Conservation (phyloP, 2,113 vertebrate species). For the Hipposideros armiger region DNA sequence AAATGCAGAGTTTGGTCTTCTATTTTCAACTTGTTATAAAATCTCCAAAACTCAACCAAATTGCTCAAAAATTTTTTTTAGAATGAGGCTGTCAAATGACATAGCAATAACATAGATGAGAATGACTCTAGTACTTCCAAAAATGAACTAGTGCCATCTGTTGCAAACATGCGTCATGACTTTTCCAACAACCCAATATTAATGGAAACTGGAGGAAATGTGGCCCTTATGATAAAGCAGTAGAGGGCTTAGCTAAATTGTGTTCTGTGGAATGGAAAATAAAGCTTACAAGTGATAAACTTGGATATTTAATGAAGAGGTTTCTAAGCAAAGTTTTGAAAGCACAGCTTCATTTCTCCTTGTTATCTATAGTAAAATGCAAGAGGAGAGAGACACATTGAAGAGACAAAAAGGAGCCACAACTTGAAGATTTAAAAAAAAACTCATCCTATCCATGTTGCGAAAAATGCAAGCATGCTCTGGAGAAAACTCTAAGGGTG, state of each 20-base stretch:
- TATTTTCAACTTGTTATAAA: too few species aligned
- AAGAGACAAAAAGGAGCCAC: not conserved
- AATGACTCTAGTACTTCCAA: too few species aligned
- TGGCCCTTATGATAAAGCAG: not conserved
- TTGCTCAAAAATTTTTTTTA: too few species aligned
- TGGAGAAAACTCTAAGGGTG: not conserved
- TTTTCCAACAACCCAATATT: too few species aligned
- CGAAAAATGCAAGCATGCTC: not conserved
- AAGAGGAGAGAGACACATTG: not conserved
- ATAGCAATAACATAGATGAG: too few species aligned
- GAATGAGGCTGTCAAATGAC: too few species aligned
- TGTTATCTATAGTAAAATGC: not conserved
- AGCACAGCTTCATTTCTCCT: not conserved
- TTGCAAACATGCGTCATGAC: too few species aligned
- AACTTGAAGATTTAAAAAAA: not conserved
- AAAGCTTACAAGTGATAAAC: not conserved
- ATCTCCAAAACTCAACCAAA: too few species aligned
- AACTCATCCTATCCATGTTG: not conserved
- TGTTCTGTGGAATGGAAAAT: not conserved
- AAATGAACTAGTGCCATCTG: too few species aligned
- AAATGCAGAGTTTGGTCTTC: too few species aligned
- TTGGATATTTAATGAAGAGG: not conserved
- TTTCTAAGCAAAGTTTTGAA: not conserved
- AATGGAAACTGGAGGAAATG: not conserved
- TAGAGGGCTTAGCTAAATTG: not conserved